These are phyloP conservation scores for Pseudotriccus pelzelni DNA, from an alignment of 2,797 vertebrate species.

Conservation along the genomic window DNA sequence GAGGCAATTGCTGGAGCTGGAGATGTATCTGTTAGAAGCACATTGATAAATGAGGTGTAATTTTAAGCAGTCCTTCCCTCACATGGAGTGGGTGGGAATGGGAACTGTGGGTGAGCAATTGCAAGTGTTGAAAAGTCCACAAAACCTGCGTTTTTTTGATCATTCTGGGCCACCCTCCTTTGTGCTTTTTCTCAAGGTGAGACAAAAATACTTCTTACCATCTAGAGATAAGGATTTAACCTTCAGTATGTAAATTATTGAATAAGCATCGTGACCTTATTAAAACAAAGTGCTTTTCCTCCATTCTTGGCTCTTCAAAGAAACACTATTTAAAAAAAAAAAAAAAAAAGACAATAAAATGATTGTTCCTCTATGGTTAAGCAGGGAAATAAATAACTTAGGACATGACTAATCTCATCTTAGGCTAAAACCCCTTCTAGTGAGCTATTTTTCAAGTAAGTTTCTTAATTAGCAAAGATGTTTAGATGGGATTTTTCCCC, in stretches of 20 bases:
- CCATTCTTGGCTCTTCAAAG: not conserved
- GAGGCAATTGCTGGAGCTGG: not conserved
- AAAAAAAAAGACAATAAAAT: conserved; percentile 4
- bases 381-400: not conserved
- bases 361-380: not conserved
- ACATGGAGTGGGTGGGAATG: not conserved
- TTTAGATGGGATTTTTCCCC: not conserved
- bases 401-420: not conserved
- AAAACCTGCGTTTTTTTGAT: not conserved
- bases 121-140: not conserved
- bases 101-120: not conserved
- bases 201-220: not conserved
- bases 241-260: conserved; percentile 31
- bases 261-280: conserved; percentile 19
- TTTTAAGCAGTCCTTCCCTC: not conserved
- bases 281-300: conserved; percentile 35
- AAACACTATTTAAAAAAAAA: not conserved
- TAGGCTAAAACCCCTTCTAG: not conserved
- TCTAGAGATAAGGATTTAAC: conserved; percentile 3
- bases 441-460: not conserved
- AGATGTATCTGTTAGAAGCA: not conserved
- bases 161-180: not conserved
- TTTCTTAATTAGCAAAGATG: not conserved
- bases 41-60: not conserved
- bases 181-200: not conserved